phyloP scores from a whole-genome alignment of 2,797 vertebrate genomes.

The Serranus cabrilla region DNA sequence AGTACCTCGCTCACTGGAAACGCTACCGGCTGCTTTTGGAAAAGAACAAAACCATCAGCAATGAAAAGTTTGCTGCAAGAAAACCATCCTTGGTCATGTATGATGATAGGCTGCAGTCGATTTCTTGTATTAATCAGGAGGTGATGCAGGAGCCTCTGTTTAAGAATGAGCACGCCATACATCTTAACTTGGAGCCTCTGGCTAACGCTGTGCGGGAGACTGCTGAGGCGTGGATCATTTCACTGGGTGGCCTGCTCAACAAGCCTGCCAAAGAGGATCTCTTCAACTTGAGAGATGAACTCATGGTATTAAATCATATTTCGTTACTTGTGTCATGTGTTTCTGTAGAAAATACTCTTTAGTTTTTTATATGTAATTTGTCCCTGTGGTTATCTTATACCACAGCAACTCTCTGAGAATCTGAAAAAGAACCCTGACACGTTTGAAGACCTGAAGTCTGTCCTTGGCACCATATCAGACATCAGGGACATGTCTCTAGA shows the following conservation, averaged over 20 bases:
- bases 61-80: slow-evolving; percentile 91
- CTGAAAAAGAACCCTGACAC: slow-evolving; percentile 86
- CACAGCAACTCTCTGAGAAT: slow-evolving; percentile 83
- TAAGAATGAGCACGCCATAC: slow-evolving; percentile 88
- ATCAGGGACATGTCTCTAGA: slow-evolving; percentile 88
- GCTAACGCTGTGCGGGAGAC: slow-evolving; percentile 85
- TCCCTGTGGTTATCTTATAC: slow-evolving; percentile 18
- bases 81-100: slow-evolving; percentile 89
- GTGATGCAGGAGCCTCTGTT: slow-evolving; percentile 83
- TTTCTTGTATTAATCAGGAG: slow-evolving; percentile 83
- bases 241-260: slow-evolving; percentile 90
- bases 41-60: slow-evolving; percentile 86
- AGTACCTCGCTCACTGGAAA: slow-evolving; percentile 89
- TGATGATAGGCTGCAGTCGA: slow-evolving; percentile 92
- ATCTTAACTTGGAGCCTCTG: slow-evolving; percentile 89
- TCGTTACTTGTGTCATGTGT: background rate
- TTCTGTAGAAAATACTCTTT: background rate
- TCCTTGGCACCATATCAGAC: slow-evolving; percentile 90
- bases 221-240: slow-evolving; percentile 89
- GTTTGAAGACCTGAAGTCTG: slow-evolving; percentile 91
- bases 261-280: slow-evolving; percentile 89
- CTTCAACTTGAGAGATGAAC: slow-evolving; percentile 85
- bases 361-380: slow-evolving; percentile 6
- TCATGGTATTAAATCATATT: slow-evolving; percentile 83
- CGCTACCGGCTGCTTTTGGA: slow-evolving; percentile 92